Conservation (phyloP, 2,797 vertebrate species). For the Sebastes itinus region DNA sequence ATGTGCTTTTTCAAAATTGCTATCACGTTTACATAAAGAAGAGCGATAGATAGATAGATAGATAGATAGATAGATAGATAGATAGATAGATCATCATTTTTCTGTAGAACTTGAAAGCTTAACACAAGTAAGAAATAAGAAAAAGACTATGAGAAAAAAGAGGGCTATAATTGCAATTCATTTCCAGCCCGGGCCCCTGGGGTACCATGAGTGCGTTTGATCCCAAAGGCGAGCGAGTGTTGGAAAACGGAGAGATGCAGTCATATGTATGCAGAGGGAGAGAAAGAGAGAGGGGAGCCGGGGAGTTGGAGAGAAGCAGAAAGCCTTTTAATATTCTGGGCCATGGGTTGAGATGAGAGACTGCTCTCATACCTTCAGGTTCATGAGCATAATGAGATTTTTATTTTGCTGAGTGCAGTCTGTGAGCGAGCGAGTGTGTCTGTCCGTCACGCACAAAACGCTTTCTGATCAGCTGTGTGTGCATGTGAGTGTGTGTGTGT, state of each 20-base stretch:
- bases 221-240: slow-evolving; percentile 70
- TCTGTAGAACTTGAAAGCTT: neutral
- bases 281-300: slow-evolving; percentile 23
- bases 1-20: neutral
- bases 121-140: slow-evolving; percentile 61
- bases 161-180: slow-evolving; percentile 90
- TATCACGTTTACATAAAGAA: neutral
- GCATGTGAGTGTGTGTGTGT: slow-evolving; percentile 1
- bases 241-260: slow-evolving; percentile 64
- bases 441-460: slow-evolving; percentile 18
- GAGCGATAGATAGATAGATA: neutral
- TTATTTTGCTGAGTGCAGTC: slow-evolving; percentile 75
- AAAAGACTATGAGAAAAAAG: slow-evolving; percentile 58
- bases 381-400: slow-evolving; percentile 84
- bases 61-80: neutral
- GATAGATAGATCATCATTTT: neutral
- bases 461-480: slow-evolving; percentile 45
- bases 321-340: slow-evolving; percentile 80
- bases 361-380: slow-evolving; percentile 82
- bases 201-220: slow-evolving; percentile 70
- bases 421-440: slow-evolving; percentile 28
- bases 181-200: slow-evolving; percentile 78
- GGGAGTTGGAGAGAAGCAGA: slow-evolving; percentile 43
- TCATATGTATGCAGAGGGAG: slow-evolving; percentile 66
- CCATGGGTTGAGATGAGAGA: slow-evolving; percentile 79